Conservation (phyloP, 2,888 invertebrate species). For the Eupeodes luniger region DNA sequence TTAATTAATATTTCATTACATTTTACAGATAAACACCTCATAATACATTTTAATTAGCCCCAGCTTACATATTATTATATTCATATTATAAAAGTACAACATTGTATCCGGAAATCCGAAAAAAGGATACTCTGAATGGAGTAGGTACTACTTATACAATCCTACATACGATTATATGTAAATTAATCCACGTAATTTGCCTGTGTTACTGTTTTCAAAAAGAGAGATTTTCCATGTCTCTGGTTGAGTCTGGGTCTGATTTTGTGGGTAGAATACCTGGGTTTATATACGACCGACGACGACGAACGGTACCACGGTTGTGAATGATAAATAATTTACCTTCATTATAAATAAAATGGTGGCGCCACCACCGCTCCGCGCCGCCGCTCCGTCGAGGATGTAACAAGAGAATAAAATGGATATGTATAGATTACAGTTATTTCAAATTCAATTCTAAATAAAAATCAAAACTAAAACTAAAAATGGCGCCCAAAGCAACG, state of each 20-base stretch:
- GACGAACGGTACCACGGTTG: not conserved
- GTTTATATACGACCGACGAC: too few relatives aligned
- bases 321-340: slow-evolving; percentile 55
- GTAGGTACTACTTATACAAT: not conserved
- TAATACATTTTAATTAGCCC: slow-evolving; percentile 72
- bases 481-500: slow-evolving; percentile 50
- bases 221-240: slow-evolving; percentile 1
- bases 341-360: slow-evolving; percentile 40
- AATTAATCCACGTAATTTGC: slow-evolving; percentile 52
- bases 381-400: not conserved
- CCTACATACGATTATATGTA: slow-evolving; percentile 4
- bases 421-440: too few relatives aligned
- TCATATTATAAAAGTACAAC: not conserved
- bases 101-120: slow-evolving; percentile 11
- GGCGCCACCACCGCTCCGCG: not conserved
- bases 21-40: slow-evolving; percentile 74
- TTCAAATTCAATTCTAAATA: not conserved
- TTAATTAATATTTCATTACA: slow-evolving; percentile 72
- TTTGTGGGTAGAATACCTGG: not conserved
- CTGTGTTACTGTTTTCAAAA: not conserved
- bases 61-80: slow-evolving; percentile 5
- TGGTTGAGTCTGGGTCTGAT: not conserved
- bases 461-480: slow-evolving; percentile 7
- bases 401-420: not conserved
- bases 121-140: slow-evolving; percentile 12